Evolutionary conservation across 2,113 vertebrate species (phyloP), one percentile per base, ranked within the genome.

Genomic region (Opisthocomus hoazin): DNA sequence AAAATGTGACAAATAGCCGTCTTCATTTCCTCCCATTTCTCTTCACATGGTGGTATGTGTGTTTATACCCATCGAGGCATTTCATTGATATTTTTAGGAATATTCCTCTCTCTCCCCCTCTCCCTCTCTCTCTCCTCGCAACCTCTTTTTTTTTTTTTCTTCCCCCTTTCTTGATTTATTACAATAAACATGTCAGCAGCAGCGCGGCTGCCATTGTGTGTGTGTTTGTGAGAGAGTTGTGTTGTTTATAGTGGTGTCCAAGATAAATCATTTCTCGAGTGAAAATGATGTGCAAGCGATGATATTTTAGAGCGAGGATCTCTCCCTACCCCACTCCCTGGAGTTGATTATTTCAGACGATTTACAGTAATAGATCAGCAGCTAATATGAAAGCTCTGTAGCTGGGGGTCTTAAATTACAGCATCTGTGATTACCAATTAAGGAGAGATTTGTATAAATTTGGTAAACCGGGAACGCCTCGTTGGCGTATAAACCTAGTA

Each of bases 121-220:
- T 74, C 90, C 89, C 87, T 74, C 90, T 90, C 87, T 85, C 96
- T 93, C 79, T 87, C 80, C 91, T 93, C 84, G 3, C 97, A 97
- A 96, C 97, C 96, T 97, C 96, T 94, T 95, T 94, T 84, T 95
- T 85, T 48, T 84, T 83, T 43, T 8, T 63, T 86, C 83, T 91
- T 75, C 95, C 97, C 96, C 96, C 96, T 97, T 97, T 96, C 94
- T 98, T 99, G 99, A 99, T 99, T 99, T 99, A 99, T 99, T 98
- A 98, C 98, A 99, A 99, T 98, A 98, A 98, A 98, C 98, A 98
- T 99, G 99, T 99, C 99, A 99, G 98, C 98, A 97, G 98, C 98
- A 97, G 97, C 57, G 97, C 98, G 97, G 97, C 97, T 97, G 98
- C 99, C 98, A 98, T 99, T 98, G 98, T 98, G 98, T 91, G 97